Conservation (phyloP, 2,113 vertebrate genomes). For the Okapia johnstoni region DNA sequence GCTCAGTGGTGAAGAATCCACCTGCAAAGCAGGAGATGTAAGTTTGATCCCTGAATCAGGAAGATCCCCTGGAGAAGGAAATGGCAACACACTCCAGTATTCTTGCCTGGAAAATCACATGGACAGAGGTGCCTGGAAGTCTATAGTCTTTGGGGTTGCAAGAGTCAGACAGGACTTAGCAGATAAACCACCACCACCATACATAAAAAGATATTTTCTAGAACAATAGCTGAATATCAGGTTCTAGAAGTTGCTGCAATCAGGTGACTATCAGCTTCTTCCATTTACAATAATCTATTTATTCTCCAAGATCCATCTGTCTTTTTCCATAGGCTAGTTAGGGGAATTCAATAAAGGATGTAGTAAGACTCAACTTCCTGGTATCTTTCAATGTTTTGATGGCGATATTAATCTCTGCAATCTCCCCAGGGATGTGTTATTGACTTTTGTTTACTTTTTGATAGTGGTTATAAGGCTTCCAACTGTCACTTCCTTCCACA, state of each 20-base stretch:
- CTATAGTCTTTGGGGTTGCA: not conserved
- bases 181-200: not conserved
- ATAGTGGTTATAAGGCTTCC: not conserved
- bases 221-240: not conserved
- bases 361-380: not conserved
- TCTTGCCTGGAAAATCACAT: not conserved
- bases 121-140: not conserved
- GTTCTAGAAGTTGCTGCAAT: not conserved
- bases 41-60: not conserved
- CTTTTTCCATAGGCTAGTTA: not conserved
- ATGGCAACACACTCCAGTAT: not conserved
- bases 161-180: not conserved
- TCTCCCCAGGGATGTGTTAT: not conserved
- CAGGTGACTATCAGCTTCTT: not conserved
- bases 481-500: not conserved
- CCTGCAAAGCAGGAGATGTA: not conserved
- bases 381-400: not conserved
- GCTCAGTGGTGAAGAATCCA: not conserved
- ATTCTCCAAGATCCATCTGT: not conserved
- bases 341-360: not conserved
- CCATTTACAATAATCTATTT: not conserved
- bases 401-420: not conserved
- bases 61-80: not conserved
- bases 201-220: not conserved
- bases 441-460: not conserved